Evolutionary conservation across 1,140 invertebrate genomes (phyloP).

Genomic region (Schlechtendalia chinensis): DNA sequence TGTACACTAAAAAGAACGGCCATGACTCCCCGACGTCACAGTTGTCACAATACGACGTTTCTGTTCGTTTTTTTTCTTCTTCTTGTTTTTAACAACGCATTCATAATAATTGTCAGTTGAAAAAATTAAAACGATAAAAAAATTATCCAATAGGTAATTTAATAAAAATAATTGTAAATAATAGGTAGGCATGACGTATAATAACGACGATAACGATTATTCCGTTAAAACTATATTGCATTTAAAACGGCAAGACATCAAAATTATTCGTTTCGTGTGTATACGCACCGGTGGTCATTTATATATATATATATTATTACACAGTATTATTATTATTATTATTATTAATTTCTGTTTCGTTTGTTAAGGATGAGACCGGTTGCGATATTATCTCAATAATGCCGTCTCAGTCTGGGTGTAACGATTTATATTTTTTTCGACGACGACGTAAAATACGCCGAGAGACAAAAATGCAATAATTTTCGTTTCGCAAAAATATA

Average conservation of each 20-base stretch:
- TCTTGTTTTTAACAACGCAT: not conserved
- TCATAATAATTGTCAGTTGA: not conserved
- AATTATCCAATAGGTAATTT: not conserved
- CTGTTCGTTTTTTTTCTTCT: too few species aligned
- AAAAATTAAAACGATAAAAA: not conserved
- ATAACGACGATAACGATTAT: not conserved
- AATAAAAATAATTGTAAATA: not conserved
- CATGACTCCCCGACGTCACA: slow-evolving; percentile 8
- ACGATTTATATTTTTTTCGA: too few species aligned
- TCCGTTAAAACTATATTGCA: not conserved
- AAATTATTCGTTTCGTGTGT: not conserved
- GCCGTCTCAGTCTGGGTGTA: too few species aligned
- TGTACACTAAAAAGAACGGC: slow-evolving; percentile 20
- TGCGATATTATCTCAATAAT: too few species aligned
- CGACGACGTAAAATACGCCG: not conserved
- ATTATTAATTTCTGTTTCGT: too few species aligned
- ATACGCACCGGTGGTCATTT: not conserved
- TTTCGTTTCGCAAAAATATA: too few species aligned
- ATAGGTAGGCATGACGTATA: too few species aligned
- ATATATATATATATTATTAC: not conserved
- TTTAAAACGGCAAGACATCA: not conserved
- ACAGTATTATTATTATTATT: not conserved
- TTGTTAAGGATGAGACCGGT: too few species aligned
- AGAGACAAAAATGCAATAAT: not conserved
- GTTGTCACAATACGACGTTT: not conserved